Evolutionary conservation across 1,140 invertebrate species (phyloP), one percentile per base, ranked within the genome.

Genomic region (Thaumatotibia leucotreta): DNA sequence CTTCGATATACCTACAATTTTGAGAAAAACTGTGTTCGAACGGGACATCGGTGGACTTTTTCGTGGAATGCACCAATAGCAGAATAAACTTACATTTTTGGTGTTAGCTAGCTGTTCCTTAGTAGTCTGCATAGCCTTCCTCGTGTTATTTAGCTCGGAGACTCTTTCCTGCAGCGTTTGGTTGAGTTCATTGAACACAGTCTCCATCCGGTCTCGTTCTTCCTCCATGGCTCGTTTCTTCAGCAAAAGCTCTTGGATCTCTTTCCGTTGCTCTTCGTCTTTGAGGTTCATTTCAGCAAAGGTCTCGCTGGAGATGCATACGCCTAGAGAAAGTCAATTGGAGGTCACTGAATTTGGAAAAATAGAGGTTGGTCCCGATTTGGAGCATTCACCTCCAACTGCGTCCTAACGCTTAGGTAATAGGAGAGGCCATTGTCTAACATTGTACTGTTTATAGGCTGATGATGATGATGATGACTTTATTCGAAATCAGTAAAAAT

Each of bases 271-370:
- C 62, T 92, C 92, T 61, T 95, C 93, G 66, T 96, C 92, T 69
- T 95, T 94, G 0, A 93, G 70, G 8, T 94, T 93, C 93, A 98
- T 95, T 32, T 95, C 93, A 14, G 93, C 91, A 80, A 97, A 99
- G 74, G 97, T 97, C 66, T 98, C 97, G 70, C 94, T 93, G 10
- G 96, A 95, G 29, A 99, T 80, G 86, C 95, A 98, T 35, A 98
- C 94, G 89, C 94, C 91, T 87, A 74, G 5, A 63, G 67, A 61
- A 33, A 35, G 33, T 64, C 61, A n/a, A n/a, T n/a, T n/a, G n/a
- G n/a, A n/a, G n/a, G n/a, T n/a, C n/a, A n/a, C n/a, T n/a, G n/a
- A n/a, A n/a, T n/a, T n/a, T n/a, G n/a, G n/a, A n/a, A n/a, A n/a
- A n/a, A n/a, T n/a, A n/a, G n/a, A n/a, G n/a, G n/a, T n/a, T n/a